Evolutionary conservation across 2,113 vertebrate species (phyloP), one percentile per base, ranked within the genome.

Genomic region (Oryzias melastigma): DNA sequence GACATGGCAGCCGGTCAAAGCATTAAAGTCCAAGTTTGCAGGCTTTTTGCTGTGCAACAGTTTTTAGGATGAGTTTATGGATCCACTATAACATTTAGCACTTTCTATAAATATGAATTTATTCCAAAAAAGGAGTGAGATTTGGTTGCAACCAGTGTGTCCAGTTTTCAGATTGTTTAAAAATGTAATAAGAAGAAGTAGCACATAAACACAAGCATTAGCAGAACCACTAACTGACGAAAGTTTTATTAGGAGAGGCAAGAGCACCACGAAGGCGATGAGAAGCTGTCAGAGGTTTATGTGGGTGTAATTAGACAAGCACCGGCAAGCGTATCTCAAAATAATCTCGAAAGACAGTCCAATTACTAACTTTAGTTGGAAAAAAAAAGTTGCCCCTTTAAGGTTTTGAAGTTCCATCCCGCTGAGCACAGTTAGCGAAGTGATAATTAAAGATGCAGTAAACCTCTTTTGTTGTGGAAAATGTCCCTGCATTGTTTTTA

Each of bases 231-330:
- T 25, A 50, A 54, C 42, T 67, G 48, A 66, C 70, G 45, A 60
- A 62, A 27, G 1, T 59, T 71, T 71, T 70, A 72, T 74, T 59
- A 64, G 48, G 74, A 56, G 65, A 66, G 68, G 45, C 55, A 55
- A 62, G 49, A 42, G 61, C 27, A 65, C 43, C 68, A 53, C 15
- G 0, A 44, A 56, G 53, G 54, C 49, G 63, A 80, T 68, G 66
- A 50, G 58, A 80, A 70, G 65, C 56, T 75, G 69, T 71, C 80
- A 71, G 22, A 56, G 17, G 54, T 65, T 63, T 66, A 71, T 64
- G 59, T 55, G 60, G 62, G 58, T 52, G 72, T 81, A 83, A 85
- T 85, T 77, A 84, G 75, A 45, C 46, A 62, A 62, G 68, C 65
- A 59, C 68, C 62, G 56, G 57, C 12, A 44, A 73, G 72, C 48